Conservation (phyloP, 1,140 invertebrate genomes). For the Lutraria rhynchaena region DNA sequence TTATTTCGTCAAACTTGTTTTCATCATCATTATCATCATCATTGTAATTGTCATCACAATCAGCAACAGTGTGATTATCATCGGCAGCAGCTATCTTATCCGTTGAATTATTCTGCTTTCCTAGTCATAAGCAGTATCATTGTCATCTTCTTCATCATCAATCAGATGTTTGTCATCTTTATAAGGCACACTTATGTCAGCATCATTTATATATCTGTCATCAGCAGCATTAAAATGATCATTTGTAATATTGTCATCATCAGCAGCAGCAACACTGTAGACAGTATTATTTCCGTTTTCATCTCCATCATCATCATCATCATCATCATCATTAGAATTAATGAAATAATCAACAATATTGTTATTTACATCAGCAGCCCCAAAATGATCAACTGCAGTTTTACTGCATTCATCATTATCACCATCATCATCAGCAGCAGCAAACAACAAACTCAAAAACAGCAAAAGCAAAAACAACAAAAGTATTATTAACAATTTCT, state of each 20-base stretch:
- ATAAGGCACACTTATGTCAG: background rate
- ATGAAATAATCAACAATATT: constrained; percentile 5
- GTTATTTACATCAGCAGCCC: background rate
- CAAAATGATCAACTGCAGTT: constrained; percentile 1
- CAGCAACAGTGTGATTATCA: too few relatives aligned
- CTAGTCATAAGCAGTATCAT: too few relatives aligned
- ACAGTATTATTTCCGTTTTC: background rate
- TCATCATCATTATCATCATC: too few relatives aligned
- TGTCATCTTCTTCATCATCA: too few relatives aligned
- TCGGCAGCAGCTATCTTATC: too few relatives aligned
- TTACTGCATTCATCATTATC: constrained; percentile 3
- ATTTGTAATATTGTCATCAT: background rate
- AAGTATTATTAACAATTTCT: too few relatives aligned
- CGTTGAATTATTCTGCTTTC: too few relatives aligned
- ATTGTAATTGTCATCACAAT: too few relatives aligned
- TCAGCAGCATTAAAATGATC: background rate
- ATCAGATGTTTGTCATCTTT: too few relatives aligned
- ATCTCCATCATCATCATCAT: constrained; percentile 44
- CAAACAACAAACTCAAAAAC: background rate
- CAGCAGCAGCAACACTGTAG: constrained; percentile 21
- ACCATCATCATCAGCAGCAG: constrained; percentile 29
- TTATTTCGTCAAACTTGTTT: too few relatives aligned
- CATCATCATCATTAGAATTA: constrained; percentile 39
- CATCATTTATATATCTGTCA: background rate
- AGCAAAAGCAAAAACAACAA: constrained; percentile 4